Percentiles rank a stretch among this genome's conserved stretches.
Evolutionary conservation across 2,888 invertebrate genomes (phyloP).

Genomic region (Tinea pellionella): DNA sequence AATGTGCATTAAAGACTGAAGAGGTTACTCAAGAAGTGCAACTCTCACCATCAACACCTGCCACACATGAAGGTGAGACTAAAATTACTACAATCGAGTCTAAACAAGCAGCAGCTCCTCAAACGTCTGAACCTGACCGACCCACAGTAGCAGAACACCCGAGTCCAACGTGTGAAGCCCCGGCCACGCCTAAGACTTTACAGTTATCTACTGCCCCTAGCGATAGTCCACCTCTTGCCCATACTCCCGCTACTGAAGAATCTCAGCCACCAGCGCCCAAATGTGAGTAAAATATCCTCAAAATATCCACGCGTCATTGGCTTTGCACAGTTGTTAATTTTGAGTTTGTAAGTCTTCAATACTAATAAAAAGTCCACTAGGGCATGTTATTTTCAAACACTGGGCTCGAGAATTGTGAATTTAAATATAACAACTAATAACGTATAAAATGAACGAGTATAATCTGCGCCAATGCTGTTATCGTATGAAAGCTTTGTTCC

Average conservation of each 20-base stretch:
- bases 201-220: slow-evolving; percentile 21
- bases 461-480: background rate
- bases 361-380: slow-evolving; percentile 12
- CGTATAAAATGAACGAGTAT: background rate
- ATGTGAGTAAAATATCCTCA: slow-evolving; percentile 44
- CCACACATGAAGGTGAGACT: slow-evolving; percentile 2
- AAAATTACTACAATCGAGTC: slow-evolving; percentile 1
- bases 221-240: slow-evolving; percentile 56
- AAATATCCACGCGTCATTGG: slow-evolving; percentile 27
- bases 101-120: background rate
- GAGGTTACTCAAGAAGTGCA: background rate
- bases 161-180: background rate
- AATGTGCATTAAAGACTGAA: background rate
- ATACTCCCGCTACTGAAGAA: slow-evolving; percentile 53
- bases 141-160: background rate
- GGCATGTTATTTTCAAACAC: background rate
- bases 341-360: slow-evolving; percentile 34
- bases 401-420: background rate
- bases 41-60: background rate
- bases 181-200: slow-evolving; percentile 24
- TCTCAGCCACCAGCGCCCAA: slow-evolving; percentile 41
- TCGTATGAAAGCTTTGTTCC: background rate
- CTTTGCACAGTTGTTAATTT: slow-evolving; percentile 62
- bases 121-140: background rate
- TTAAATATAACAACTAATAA: slow-evolving; percentile 1